A percentile compares a stretch with the other conserved stretches of the same genome.
These are phyloP conservation scores for Calliopum simillimum DNA, from an alignment of 2,888 invertebrate genomes.

Conservation along the genomic window DNA sequence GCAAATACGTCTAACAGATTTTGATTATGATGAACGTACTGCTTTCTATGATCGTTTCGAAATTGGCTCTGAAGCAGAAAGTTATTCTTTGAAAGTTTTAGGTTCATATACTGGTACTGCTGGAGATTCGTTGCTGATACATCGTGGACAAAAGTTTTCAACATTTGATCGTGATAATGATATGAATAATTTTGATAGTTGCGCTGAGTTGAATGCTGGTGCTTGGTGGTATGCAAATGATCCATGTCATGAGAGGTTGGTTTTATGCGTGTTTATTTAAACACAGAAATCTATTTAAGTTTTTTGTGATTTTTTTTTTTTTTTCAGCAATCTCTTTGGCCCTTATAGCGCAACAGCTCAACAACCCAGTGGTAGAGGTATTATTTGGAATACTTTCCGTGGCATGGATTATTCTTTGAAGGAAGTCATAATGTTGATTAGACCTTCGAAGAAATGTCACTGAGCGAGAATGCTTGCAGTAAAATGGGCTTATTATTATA, in stretches of 20 bases:
- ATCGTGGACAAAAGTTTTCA: conserved; percentile 4
- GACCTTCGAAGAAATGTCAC: no score
- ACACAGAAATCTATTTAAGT: no score
- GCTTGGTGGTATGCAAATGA: conserved; percentile 20
- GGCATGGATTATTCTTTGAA: no score
- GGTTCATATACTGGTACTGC: conserved; percentile 9
- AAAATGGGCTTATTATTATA: no score
- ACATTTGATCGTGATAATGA: conserved; percentile 22
- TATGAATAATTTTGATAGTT: not conserved
- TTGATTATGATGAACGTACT: not conserved
- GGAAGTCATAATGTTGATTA: no score
- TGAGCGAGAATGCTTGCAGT: no score
- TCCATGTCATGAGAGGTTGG: conserved; percentile 6
- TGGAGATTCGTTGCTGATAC: not conserved
- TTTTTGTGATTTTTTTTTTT: not conserved
- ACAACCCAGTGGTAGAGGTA: no score
- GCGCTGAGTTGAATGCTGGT: conserved; percentile 7
- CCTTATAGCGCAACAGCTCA: no score
- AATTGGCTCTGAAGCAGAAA: conserved; percentile 3
- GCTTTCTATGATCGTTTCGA: conserved; percentile 1
- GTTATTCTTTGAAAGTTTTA: not conserved
- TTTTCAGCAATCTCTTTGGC: no score
- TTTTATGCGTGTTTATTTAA: not conserved
- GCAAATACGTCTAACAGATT: not conserved
- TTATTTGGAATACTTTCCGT: no score